Evolutionary conservation across 2,113 vertebrate species (phyloP), one percentile per base, ranked within the genome.

Genomic region (Petrocephalus microphthalmus): DNA sequence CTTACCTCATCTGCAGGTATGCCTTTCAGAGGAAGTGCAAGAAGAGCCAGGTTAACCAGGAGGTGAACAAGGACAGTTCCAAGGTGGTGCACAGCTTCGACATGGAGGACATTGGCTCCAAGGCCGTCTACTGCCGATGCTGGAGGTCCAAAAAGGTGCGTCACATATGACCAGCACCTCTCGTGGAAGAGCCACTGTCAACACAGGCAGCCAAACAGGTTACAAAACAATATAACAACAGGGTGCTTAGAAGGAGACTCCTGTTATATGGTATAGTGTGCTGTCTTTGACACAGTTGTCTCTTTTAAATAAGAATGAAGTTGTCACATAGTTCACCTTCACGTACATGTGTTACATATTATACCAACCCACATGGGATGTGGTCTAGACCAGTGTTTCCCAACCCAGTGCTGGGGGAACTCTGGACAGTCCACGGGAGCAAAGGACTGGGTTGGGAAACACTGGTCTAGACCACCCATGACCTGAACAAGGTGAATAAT

Each of bases 1-100:
- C 94, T 1, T 95, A 94, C 89, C 91, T 96, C 0, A 71, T 94
- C 87, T 92, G 93, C 86, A 93, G 91, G 7, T 95, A 94, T 91
- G 87, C 95, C 88, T 93, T 57, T 11, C 60, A 90, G 17, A 89
- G 88, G 13, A 88, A 89, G 90, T 91, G 90, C 89, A 94, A 93
- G 85, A 94, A 93, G 86, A 89, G 92, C 67, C 90, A 19, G 85
- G 94, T 96, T 54, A 96, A 96, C 94, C 88, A 87, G 0, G 90
- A 42, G 51, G 53, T 95, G 89, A 92, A 87, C 89, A 96, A 96
- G 92, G 95, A 96, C 90, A 94, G 94, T 81, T 90, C 95, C 88
- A 95, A 96, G 90, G 95, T 96, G 90, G 95, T 96, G 82, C 95
- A 96, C 94, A 95, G 94, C 93, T 95, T 95, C 0, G 95, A 96